Evolutionary conservation across 2,888 invertebrate species (phyloP), one percentile per base, ranked within the genome.

Genomic region (Lepidochrysops patricia): DNA sequence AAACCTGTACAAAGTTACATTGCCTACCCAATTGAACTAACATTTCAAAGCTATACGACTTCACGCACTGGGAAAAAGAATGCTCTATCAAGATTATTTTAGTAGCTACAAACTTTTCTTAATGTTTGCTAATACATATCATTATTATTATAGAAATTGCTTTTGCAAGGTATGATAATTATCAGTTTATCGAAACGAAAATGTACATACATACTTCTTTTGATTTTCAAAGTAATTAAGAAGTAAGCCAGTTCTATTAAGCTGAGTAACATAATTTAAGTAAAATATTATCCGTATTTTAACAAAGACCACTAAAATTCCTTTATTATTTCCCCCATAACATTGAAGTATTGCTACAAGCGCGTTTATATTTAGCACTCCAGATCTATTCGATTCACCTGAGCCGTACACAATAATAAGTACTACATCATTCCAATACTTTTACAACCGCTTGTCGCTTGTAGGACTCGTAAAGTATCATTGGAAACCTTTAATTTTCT

Each of bases 401-500:
- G 6, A 29, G 43, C 19, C 50, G 60, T 63, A 19, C 61, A 58
- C 63, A 64, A 64, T 68, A 64, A 62, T 63, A 64, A 65, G 58
- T 64, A 65, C 67, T 68, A 69, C 66, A 68, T 68, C 72, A 50
- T 73, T 72, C 73, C 75, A 80, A 78, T 77, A 79, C 71, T 80
- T 84, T 86, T 82, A 85, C 73, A 78, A 73, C 73, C 73, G 74
- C 75, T 81, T 84, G 85, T 85, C 85, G 82, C 84, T 84, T 75
- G 78, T 76, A 76, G 81, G 76, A 80, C 82, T 83, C 84, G 79
- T 85, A 84, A 85, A 85, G 84, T 77, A 80, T 76, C 75, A 83
- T 80, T 79, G 80, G 77, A 79, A 84, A 85, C 84, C 81, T 79
- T 85, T 84, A 85, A 85, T 85, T 82, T 85, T 83, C 82, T 81